Conservation (phyloP, 2,797 vertebrate genomes). For the Thripadectes ignobilis region DNA sequence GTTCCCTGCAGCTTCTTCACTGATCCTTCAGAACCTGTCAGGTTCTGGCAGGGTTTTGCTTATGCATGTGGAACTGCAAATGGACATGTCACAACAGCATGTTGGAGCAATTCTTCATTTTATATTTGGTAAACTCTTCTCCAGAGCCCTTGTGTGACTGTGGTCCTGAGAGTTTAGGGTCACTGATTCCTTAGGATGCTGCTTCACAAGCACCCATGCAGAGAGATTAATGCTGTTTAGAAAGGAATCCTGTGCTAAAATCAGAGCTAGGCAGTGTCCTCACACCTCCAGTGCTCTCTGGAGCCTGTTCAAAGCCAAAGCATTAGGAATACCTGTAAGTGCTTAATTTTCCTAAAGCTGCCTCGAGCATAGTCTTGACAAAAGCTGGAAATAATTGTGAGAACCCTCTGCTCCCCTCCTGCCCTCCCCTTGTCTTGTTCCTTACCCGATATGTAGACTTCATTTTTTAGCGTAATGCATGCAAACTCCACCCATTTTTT, state of each 20-base stretch:
- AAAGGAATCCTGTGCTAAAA: not conserved
- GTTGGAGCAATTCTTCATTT: not conserved
- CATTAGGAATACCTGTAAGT: not conserved
- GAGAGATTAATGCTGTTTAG: not conserved
- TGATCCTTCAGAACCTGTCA: not conserved
- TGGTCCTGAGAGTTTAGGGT: fast-evolving
- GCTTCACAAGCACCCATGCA: not conserved
- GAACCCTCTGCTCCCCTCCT: not conserved
- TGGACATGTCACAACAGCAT: not conserved
- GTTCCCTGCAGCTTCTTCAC: not conserved
- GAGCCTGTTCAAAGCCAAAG: not conserved
- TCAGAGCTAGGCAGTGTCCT: not conserved
- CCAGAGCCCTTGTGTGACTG: not conserved
- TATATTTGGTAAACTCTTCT: not conserved
- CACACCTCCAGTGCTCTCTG: not conserved
- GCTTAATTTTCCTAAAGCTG: not conserved
- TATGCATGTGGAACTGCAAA: not conserved
- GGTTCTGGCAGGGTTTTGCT: not conserved
- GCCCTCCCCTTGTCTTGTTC: not conserved
- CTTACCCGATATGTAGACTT: conserved; percentile 96
- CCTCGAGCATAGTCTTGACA: not conserved
- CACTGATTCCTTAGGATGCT: not conserved
- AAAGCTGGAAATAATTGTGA: not conserved
- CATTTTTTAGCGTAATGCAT: conserved; percentile 93
- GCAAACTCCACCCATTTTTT: conserved; percentile 99